Conservation (phyloP, 2,797 vertebrate species). For the Darevskia nairensis region DNA sequence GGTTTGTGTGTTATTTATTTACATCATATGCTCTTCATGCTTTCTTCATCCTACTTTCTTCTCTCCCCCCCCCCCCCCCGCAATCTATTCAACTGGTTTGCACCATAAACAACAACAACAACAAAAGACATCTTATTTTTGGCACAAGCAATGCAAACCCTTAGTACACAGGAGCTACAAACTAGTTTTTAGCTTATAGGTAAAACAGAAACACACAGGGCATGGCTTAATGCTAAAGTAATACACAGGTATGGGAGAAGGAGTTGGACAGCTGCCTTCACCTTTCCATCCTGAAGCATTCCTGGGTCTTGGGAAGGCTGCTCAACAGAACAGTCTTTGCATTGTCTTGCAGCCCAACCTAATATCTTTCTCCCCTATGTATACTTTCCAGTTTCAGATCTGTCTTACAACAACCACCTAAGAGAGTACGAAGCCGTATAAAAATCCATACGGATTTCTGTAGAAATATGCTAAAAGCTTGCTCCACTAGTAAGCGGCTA, state of each 20-base stretch:
- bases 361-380: not conserved
- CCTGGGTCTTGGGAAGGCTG: not conserved
- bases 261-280: not conserved
- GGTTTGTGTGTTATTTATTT: not conserved
- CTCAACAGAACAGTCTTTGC: not conserved
- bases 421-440: not conserved
- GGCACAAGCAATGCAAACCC: not conserved
- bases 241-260: not conserved
- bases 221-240: not conserved
- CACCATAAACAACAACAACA: not conserved
- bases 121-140: not conserved
- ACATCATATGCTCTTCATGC: not conserved
- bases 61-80: too few relatives aligned
- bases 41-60: too few relatives aligned
- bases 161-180: not conserved
- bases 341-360: not conserved
- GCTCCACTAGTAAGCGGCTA: not conserved
- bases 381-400: not conserved
- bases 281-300: not conserved
- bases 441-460: not conserved
- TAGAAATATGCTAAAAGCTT: not conserved
- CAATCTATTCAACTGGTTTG: not conserved
- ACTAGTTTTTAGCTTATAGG: too few relatives aligned
- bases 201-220: not conserved
- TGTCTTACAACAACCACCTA: not conserved